Base-by-base conservation (phyloP, 2,888 invertebrate genomes). In the Nebria salina region DNA sequence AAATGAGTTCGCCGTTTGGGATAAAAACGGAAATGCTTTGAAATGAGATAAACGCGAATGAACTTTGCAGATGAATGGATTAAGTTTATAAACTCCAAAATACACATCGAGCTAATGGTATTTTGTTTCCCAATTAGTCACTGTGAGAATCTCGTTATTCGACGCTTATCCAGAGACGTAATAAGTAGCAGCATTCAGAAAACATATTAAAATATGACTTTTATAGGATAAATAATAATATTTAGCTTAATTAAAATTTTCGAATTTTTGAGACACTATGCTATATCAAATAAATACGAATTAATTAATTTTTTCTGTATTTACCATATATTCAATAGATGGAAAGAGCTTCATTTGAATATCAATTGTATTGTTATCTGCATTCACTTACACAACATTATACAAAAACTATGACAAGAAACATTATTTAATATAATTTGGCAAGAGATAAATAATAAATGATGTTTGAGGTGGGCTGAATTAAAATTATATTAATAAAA, bases 71-170 rank as follows among this genome's bases (percentile, higher is more conserved):
- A 11, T 11, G 54, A 54, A 54, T 54, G 54, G 54, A 13, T 54
- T 54, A 54, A 54, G 54, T 54, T 13, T 54, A 54, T 54, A 54
- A 54, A 54, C 54, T 54, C 54, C 11, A 54, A 54, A 54, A 54
- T 54, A 25, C 25, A 66, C 66, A 66, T 11, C 66, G 66, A 25
- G 8, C 25, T 25, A 70, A 70, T 70, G 70, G 34, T 70, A 70
- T 70, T 70, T 70, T 70, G 70, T 70, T 70, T 70, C 25, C 13
- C 70, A 70, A 70, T 70, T 70, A 70, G 70, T 70, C 70, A 70
- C 70, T 70, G 34, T 34, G 70, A 70, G 15, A 70, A 70, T 15
- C 25, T 70, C 25, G 70, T 70, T 70, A 70, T 6, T 70, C 8
- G 11, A 26, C 25, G 26, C 70, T 70, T 34, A 7, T 15, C 70